Evolutionary conservation across 2,888 invertebrate species (phyloP).

Genomic region (Drosophila cognata): DNA sequence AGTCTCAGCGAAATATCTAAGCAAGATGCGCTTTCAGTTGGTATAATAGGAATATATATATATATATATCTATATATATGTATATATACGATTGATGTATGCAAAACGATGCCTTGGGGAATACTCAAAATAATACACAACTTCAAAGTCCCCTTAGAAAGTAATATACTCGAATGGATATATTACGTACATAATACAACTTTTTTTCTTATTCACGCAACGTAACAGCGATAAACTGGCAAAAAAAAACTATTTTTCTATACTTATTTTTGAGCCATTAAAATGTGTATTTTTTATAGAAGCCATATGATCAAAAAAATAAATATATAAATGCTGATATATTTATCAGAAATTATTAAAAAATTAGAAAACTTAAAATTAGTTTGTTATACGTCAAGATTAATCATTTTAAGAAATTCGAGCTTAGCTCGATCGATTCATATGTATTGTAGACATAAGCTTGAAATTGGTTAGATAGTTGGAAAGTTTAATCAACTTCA

Average conservation of each 20-base stretch:
- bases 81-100: neutral
- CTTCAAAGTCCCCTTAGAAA: neutral
- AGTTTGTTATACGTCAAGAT: neutral
- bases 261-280: neutral
- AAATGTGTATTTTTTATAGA: neutral
- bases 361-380: neutral
- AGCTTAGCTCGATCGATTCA: neutral
- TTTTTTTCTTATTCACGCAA: neutral
- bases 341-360: neutral
- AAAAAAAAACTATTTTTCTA: neutral
- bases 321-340: neutral
- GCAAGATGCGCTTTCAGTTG: slow-evolving; percentile 32
- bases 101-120: neutral
- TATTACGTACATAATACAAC: neutral
- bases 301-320: neutral
- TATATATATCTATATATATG: neutral
- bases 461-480: too few species aligned
- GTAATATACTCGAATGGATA: neutral
- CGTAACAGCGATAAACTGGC: neutral
- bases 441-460: too few species aligned
- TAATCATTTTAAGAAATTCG: neutral
- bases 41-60: slow-evolving; percentile 1
- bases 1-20: slow-evolving; percentile 24
- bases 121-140: neutral
- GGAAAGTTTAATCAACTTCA: neutral